Percentiles rank a stretch among this genome's conserved stretches.
Evolutionary conservation across 2,888 invertebrate genomes (phyloP).

Genomic region (Nasonovia ribisnigri): DNA sequence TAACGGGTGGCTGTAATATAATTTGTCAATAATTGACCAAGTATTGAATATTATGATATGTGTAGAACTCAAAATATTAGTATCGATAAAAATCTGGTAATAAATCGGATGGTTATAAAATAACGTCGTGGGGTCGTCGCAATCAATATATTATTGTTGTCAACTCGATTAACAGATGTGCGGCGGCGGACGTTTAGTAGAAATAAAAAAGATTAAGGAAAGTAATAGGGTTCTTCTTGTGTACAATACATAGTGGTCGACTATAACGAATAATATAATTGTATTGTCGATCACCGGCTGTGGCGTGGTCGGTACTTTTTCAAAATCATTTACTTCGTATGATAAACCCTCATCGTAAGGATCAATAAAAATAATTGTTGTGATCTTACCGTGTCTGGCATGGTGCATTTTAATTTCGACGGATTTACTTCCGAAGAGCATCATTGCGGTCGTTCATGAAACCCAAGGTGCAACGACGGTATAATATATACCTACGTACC

Average conservation of each 20-base stretch:
- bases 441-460: background rate
- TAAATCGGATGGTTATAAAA: background rate
- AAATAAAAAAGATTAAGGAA: background rate
- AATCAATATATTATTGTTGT: background rate
- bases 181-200: background rate
- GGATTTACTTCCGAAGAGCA: background rate
- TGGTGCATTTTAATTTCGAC: background rate
- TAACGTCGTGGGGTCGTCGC: background rate
- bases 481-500: too few relatives aligned
- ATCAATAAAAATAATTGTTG: background rate
- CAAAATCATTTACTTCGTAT: background rate
- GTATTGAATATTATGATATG: background rate
- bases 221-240: background rate
- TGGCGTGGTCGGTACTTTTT: background rate
- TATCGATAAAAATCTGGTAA: background rate
- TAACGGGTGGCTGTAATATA: background rate
- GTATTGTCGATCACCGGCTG: background rate
- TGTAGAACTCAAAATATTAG: background rate
- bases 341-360: background rate
- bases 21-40: background rate
- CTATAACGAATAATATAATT: background rate
- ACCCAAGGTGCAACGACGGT: too few relatives aligned
- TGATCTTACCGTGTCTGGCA: background rate
- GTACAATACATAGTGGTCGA: background rate
- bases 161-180: background rate